Evolutionary conservation across 2,797 vertebrate species (phyloP), one percentile per base, ranked within the genome.

Genomic region (Scleropages formosus): DNA sequence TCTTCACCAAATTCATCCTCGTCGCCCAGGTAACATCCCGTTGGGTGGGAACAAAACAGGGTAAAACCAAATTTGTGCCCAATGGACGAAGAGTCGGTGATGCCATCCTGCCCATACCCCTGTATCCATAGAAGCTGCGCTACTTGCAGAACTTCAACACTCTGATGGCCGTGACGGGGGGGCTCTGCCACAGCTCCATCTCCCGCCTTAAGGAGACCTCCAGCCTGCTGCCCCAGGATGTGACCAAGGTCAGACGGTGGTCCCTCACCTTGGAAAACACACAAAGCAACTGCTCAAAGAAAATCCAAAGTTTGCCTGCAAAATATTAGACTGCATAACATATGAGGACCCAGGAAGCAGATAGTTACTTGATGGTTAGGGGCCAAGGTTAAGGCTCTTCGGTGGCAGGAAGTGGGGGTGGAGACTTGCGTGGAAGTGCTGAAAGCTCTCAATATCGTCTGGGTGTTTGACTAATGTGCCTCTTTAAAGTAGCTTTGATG

Each of bases 61-160:
- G 2, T 39, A 2, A 39, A 39, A n/a, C n/a, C n/a, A 39, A 39
- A 39, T 39, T 39, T 2, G 6, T 39, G 2, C 31, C 39, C 31
- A 6, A 39, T 39, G 2, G 39, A 39, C 39, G n/a, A n/a, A n/a
- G n/a, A n/a, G n/a, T n/a, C n/a, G 9, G 49, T 51, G 8, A 51
- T 8, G 7, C 15, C 18, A 1, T 1, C 44, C 8, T 31, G 56
- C 1, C 4, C 47, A 7, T 0, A 27, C 8, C 9, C 4, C 31
- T 77, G 31, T 62, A 26, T 60, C 75, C 75, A n/a, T 59, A 97
- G 96, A 95, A 90, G 84, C 90, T 97, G 53, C 90, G 87, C 75
- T 83, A 89, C 51, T 85, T 96, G 80, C 95, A 96, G 85, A 97
- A 96, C 85, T 97, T 97, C 84, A 97, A 95, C 90, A 97, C 96